These are phyloP conservation scores for Xyliphius kryptos DNA, from an alignment of 2,113 vertebrate genomes.

Conservation along the genomic window DNA sequence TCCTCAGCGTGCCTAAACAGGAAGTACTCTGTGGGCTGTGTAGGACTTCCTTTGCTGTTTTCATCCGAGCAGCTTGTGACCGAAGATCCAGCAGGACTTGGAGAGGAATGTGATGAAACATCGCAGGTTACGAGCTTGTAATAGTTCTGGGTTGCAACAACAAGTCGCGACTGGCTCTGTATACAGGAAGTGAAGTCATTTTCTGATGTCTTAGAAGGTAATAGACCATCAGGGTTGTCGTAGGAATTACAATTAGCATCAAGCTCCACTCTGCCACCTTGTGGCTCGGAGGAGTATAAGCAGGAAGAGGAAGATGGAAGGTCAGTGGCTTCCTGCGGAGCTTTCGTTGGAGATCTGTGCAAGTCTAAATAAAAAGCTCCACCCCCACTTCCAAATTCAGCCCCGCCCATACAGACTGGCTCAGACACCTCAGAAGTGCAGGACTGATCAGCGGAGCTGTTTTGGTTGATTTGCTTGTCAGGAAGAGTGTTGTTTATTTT, in stretches of 20 bases:
- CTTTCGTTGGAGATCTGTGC: slow-evolving; percentile 82
- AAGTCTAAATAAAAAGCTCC: slow-evolving; percentile 93
- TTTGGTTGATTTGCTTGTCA: slow-evolving; percentile 73
- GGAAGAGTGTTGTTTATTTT: slow-evolving; percentile 75
- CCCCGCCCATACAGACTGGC: slow-evolving; percentile 20
- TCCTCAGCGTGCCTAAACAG: slow-evolving; percentile 70
- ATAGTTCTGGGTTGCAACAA: slow-evolving; percentile 96
- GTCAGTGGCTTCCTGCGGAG: slow-evolving; percentile 63
- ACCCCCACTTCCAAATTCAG: slow-evolving; percentile 38
- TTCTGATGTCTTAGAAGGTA: slow-evolving; percentile 55
- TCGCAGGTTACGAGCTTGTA: slow-evolving; percentile 96
- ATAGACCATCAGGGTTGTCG: slow-evolving; percentile 64
- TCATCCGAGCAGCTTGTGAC: slow-evolving; percentile 92
- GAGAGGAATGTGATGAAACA: slow-evolving; percentile 91
- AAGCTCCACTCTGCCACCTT: slow-evolving; percentile 65
- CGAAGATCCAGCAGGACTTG: slow-evolving; percentile 84
- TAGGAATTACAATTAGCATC: slow-evolving; percentile 95
- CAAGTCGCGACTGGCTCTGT: slow-evolving; percentile 88
- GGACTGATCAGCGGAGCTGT: slow-evolving; percentile 73
- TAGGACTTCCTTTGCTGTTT: slow-evolving; percentile 79
- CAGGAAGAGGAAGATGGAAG: slow-evolving; percentile 70
- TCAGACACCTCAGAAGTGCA: slow-evolving; percentile 78
- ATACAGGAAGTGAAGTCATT: slow-evolving; percentile 55
- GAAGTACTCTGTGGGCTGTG: slow-evolving; percentile 87
- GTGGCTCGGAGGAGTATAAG: slow-evolving; percentile 61